Evolutionary conservation across 1,140 invertebrate genomes (phyloP).

Genomic region (Rhysida immarginata): DNA sequence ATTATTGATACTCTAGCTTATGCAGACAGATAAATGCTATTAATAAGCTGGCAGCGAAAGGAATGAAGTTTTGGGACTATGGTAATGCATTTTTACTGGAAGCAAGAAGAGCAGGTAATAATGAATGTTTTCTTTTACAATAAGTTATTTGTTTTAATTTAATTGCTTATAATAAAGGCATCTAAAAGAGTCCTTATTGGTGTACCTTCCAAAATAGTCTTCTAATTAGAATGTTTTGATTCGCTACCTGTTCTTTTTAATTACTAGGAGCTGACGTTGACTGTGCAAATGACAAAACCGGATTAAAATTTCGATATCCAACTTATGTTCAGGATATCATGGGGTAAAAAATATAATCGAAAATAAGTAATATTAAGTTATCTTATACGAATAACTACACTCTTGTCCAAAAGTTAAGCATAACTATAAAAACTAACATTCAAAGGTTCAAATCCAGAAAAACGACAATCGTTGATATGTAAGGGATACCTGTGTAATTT

Average conservation of each 20-base stretch:
- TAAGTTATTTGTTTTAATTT: neutral
- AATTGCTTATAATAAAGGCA: too few relatives aligned
- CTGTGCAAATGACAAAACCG: conserved; percentile 24
- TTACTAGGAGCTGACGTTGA: conserved; percentile 2
- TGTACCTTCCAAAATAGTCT: too few relatives aligned
- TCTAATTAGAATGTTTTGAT: too few relatives aligned
- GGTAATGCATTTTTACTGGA: conserved; percentile 54
- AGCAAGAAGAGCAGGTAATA: conserved; percentile 40
- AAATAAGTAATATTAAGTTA: too few relatives aligned
- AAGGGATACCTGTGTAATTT: too few relatives aligned
- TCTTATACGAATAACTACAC: too few relatives aligned
- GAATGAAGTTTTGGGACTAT: conserved; percentile 54
- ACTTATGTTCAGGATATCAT: conserved; percentile 56
- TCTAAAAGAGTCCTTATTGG: too few relatives aligned
- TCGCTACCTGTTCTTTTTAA: neutral
- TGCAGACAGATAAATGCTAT: conserved; percentile 45
- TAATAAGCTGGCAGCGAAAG: conserved; percentile 36
- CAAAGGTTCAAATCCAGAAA: too few relatives aligned
- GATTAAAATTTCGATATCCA: conserved; percentile 43
- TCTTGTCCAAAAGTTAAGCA: too few relatives aligned
- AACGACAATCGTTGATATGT: too few relatives aligned
- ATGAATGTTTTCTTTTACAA: conserved; percentile 13
- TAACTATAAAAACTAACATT: too few relatives aligned
- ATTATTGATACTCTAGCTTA: conserved; percentile 29
- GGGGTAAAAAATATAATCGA: conserved; percentile 35